Evolutionary conservation across 2,113 vertebrate genomes (phyloP), one percentile per base, ranked within the genome.

Genomic region (Equus quagga): DNA sequence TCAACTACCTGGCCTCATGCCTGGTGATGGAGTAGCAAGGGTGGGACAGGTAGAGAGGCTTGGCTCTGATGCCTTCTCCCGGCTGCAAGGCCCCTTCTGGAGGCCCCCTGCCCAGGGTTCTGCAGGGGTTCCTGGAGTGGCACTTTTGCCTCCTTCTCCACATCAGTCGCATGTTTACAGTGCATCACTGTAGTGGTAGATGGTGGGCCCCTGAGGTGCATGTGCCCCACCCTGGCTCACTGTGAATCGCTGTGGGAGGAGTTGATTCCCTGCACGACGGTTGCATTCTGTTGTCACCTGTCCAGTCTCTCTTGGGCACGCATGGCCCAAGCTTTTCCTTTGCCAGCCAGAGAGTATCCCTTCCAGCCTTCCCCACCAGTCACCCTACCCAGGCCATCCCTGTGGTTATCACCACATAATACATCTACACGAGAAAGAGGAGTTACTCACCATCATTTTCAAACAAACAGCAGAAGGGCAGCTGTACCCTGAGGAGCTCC

Each of bases 191-290:
- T 33, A 8, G 70, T 10, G 2, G 44, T 3, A 8, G 15, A 26
- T 2, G 17, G 28, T 14, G 24, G 18, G 41, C 33, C 6, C 51
- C 24, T 8, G 4, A 6, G 41, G 17, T 1, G 65, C 8, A 0
- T 0, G 2, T 19, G 33, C 18, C 75, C 13, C 0, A 24, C 12
- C 11, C 0, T 0, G 3, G 44, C 6, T 4, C 31, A 9, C 58
- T 70, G 41, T 14, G 49, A 24, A 10, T 41, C 5, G 10, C 2
- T 17, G 33, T 0, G 4, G 2, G 10, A 9, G 60, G 69, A 49
- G 51, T 0, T n/a, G 21, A 17, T 75, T 24, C 65, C 12, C 82
- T 54, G 51, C 64, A 8, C 23, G 13, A 13, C 51, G 13, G 51
- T 54, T 54, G 12, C 51, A 54, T 60, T 60, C 69, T 64, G 64